Evolutionary conservation across 37 sponge, comb jelly and placozoan genomes (phyloP).

Genomic region (Haliclona indistincta): DNA sequence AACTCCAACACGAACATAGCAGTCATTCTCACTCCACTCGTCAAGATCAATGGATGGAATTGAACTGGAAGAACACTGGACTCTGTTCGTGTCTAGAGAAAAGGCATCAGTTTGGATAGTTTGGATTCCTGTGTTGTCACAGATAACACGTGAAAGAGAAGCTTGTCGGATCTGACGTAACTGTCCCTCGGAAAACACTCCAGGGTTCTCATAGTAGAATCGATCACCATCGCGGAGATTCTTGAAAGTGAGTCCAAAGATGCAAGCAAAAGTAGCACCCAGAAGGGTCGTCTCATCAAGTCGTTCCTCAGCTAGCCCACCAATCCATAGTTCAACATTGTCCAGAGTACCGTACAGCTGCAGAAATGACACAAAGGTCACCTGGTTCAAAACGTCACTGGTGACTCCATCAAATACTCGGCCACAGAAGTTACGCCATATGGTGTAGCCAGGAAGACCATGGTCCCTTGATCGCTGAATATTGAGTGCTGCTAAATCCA

Average conservation of each 20-base stretch:
- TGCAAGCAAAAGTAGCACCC: slow-evolving; percentile 92
- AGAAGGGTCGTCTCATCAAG: slow-evolving; percentile 48
- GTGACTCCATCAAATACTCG: slow-evolving; percentile 3
- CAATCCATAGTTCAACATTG: slow-evolving; percentile 73
- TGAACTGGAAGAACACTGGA: slow-evolving; percentile 15
- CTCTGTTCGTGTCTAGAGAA: slow-evolving; percentile 26
- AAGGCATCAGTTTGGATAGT: slow-evolving; percentile 69
- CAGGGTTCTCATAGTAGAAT: slow-evolving; percentile 72
- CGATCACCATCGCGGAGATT: slow-evolving; percentile 83
- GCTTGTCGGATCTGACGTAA: slow-evolving; percentile 29
- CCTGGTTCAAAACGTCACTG: background rate
- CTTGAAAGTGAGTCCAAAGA: slow-evolving; percentile 76
- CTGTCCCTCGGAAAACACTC: slow-evolving; percentile 73
- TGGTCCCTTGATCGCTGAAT: slow-evolving; percentile 90
- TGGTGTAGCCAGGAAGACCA: slow-evolving; percentile 80
- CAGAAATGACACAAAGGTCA: slow-evolving; percentile 34
- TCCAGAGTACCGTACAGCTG: slow-evolving; percentile 57
- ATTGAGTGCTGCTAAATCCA: slow-evolving; percentile 87
- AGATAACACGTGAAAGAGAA: slow-evolving; percentile 72
- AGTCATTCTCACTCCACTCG: slow-evolving; percentile 29
- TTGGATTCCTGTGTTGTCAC: slow-evolving; percentile 82
- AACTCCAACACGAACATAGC: slow-evolving; percentile 10
- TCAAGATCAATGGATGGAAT: slow-evolving; percentile 32
- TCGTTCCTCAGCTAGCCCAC: slow-evolving; percentile 80
- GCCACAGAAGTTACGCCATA: slow-evolving; percentile 60